Evolutionary conservation across 2,113 vertebrate species (phyloP).

Genomic region (Sakesphorus luctuosus): DNA sequence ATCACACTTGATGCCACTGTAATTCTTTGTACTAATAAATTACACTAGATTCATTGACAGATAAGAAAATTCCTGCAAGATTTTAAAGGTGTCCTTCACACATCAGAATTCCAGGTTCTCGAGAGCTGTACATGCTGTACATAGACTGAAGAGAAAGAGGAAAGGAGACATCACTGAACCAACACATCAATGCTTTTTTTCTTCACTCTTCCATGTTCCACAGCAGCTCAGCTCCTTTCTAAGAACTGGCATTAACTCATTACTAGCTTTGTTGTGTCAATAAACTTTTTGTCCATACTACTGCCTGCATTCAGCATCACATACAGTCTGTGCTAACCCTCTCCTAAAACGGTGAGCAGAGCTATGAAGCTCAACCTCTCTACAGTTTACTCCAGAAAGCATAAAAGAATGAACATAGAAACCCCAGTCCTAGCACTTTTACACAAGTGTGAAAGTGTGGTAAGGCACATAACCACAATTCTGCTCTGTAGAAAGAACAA

Average conservation of each 20-base stretch:
- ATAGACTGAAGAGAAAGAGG: background rate
- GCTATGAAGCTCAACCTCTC: background rate
- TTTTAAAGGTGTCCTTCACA: background rate
- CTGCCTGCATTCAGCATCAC: background rate
- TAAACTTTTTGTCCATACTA: background rate
- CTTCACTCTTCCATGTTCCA: background rate
- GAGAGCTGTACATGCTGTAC: background rate
- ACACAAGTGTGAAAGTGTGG: background rate
- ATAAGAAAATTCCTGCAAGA: background rate
- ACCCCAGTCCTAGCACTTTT: background rate
- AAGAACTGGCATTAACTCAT: background rate
- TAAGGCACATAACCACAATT: background rate
- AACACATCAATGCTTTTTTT: background rate
- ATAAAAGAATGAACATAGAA: background rate
- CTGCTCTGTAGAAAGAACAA: background rate
- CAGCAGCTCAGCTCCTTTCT: background rate
- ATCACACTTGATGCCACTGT: background rate
- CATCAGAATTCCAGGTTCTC: background rate
- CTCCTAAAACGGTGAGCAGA: background rate
- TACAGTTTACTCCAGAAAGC: background rate
- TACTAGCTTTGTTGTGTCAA: background rate
- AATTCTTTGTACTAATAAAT: background rate
- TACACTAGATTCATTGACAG: fast-evolving
- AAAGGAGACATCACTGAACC: fast-evolving
- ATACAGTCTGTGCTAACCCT: background rate